A percentile compares a stretch with the other conserved stretches of the same genome.
Evolutionary conservation across 2,113 vertebrate genomes (phyloP).

Genomic region (Oncorhynchus nerka): DNA sequence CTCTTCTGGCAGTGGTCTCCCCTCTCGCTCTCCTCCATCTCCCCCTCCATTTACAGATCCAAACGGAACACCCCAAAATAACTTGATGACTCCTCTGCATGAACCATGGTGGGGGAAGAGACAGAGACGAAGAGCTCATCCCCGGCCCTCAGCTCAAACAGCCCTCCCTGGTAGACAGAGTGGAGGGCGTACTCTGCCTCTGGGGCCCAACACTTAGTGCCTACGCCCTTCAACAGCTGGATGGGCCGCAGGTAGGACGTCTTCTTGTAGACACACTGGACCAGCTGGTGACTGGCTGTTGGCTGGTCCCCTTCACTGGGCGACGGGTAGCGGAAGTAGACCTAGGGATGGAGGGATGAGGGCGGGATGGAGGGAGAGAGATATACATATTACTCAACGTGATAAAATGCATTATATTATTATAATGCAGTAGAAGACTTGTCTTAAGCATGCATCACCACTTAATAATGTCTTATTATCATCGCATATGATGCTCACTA

Average conservation of each 20-base stretch:
- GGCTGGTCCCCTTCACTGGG: constrained; percentile 68
- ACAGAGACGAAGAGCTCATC: constrained; percentile 87
- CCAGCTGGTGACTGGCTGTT: constrained; percentile 76
- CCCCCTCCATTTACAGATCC: constrained; percentile 67
- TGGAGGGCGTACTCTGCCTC: constrained; percentile 84
- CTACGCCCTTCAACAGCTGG: constrained; percentile 85
- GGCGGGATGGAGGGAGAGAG: background rate
- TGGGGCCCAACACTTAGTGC: constrained; percentile 85
- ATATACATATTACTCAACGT: too few relatives aligned
- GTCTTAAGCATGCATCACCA: too few relatives aligned
- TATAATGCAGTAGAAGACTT: background rate
- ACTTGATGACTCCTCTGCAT: constrained; percentile 76
- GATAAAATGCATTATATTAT: too few relatives aligned
- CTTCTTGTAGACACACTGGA: constrained; percentile 86
- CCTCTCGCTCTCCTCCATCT: background rate
- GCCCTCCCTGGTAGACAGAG: constrained; percentile 84
- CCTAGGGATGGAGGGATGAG: constrained; percentile 55
- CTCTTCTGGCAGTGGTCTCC: background rate
- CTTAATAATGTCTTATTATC: too few relatives aligned
- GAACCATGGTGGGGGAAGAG: constrained; percentile 77
- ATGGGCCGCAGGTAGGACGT: constrained; percentile 79
- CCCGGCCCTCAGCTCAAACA: constrained; percentile 81
- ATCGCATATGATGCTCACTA: too few relatives aligned
- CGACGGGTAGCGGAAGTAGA: constrained; percentile 82
- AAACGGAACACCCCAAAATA: constrained; percentile 86